Conservation (phyloP, 2,888 invertebrate species). For the Tiphia femorata region DNA sequence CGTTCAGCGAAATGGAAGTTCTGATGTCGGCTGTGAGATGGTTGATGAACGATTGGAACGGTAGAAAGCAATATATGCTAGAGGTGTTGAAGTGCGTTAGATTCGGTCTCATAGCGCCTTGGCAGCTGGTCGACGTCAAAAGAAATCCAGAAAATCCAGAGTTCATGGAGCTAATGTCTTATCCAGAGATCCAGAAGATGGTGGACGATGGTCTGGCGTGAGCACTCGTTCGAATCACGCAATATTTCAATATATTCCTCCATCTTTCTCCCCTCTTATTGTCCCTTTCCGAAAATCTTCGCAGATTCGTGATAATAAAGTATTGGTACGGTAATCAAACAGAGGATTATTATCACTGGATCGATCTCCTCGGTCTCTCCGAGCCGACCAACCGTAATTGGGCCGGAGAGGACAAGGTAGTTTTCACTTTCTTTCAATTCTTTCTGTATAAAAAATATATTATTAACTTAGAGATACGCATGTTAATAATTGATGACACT, state of each 20-base stretch:
- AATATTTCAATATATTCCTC: not conserved
- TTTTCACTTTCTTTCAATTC: too few species aligned
- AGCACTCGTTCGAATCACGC: constrained; percentile 53
- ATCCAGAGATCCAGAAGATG: constrained; percentile 80
- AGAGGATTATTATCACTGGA: constrained; percentile 80
- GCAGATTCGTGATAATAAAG: constrained; percentile 82
- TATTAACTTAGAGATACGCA: too few species aligned
- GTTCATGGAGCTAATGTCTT: constrained; percentile 77
- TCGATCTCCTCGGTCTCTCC: constrained; percentile 76
- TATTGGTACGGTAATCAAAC: constrained; percentile 82
- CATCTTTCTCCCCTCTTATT: constrained; percentile 1
- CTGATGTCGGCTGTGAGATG: constrained; percentile 86
- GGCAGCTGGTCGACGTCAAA: constrained; percentile 84
- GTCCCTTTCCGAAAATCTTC: not conserved
- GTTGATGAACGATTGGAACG: constrained; percentile 80
- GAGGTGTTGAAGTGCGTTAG: constrained; percentile 80
- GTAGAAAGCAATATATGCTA: constrained; percentile 72
- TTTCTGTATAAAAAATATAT: too few species aligned
- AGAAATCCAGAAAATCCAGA: constrained; percentile 81
- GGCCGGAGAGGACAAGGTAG: constrained; percentile 73
- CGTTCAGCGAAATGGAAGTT: constrained; percentile 79
- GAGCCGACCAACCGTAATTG: constrained; percentile 83
- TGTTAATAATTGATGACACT: too few species aligned
- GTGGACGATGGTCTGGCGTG: constrained; percentile 86
- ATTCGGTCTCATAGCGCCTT: constrained; percentile 84